phyloP scores from a whole-genome alignment of 1,140 invertebrate species.

The Drosophila nikananu region DNA sequence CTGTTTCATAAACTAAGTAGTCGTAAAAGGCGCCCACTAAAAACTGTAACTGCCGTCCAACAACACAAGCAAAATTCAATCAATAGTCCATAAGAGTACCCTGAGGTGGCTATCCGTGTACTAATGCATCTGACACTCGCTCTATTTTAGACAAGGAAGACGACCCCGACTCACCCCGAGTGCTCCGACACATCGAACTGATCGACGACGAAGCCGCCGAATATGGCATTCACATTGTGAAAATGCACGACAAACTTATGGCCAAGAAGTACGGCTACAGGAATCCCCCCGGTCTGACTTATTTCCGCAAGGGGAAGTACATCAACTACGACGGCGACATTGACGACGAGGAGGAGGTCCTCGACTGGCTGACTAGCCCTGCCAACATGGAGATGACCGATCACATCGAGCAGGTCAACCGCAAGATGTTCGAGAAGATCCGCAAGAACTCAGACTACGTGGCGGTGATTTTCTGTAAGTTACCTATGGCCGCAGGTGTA shows the following conservation, averaged over 20 bases:
- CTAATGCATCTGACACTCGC: neutral
- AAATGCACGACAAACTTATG: constrained; percentile 95
- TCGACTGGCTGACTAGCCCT: constrained; percentile 97
- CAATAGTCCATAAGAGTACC: constrained; percentile 18
- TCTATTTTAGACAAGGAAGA: constrained; percentile 91
- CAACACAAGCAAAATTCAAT: constrained; percentile 37
- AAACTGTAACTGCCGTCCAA: constrained; percentile 83
- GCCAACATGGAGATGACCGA: constrained; percentile 98
- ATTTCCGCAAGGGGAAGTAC: constrained; percentile 95
- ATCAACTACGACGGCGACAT: constrained; percentile 97
- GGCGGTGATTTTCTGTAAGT: constrained; percentile 98
- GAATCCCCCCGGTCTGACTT: constrained; percentile 95
- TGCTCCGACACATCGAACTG: constrained; percentile 93
- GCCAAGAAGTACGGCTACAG: constrained; percentile 97
- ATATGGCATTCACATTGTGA: constrained; percentile 96
- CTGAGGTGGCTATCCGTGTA: neutral
- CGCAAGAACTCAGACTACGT: constrained; percentile 95
- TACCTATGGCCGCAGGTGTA: neutral
- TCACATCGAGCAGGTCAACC: constrained; percentile 96
- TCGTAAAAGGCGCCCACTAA: constrained; percentile 69
- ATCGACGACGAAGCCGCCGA: constrained; percentile 96
- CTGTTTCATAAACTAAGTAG: constrained; percentile 18
- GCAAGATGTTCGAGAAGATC: constrained; percentile 97
- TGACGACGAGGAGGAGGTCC: constrained; percentile 96
- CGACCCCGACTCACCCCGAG: constrained; percentile 90